phyloP scores from a whole-genome alignment of 1,140 invertebrate species.

The Sitobion miscanthi region DNA sequence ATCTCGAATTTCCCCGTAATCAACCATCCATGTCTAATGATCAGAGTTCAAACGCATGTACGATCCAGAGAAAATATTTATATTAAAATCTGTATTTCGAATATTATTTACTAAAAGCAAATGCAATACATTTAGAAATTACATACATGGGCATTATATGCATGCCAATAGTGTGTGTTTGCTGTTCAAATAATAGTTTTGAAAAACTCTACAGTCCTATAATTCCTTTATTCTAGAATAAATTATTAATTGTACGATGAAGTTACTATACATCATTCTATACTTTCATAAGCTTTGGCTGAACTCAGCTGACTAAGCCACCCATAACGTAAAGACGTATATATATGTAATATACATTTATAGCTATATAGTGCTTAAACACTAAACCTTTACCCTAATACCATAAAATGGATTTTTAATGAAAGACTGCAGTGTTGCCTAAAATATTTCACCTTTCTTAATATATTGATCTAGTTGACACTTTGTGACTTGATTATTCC shows the following conservation, averaged over 20 bases:
- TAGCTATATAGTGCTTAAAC: not conserved
- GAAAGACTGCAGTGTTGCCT: not conserved
- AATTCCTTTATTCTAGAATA: not conserved
- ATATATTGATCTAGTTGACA: not conserved
- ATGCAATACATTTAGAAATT: not conserved
- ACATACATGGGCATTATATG: too few relatives aligned
- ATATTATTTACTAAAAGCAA: not conserved
- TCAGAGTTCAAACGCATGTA: not conserved
- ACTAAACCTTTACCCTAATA: constrained; percentile 2
- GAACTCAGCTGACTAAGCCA: constrained; percentile 7
- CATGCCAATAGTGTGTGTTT: not conserved
- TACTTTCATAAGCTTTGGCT: not conserved
- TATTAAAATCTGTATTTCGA: not conserved
- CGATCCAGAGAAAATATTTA: not conserved
- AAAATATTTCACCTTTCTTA: not conserved
- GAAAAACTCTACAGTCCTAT: not conserved
- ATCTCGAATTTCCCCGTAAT: not conserved
- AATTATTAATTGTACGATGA: constrained; percentile 3
- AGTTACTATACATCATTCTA: constrained; percentile 10
- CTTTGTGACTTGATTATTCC: not conserved
- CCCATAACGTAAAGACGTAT: not conserved
- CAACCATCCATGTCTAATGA: not conserved
- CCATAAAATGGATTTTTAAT: constrained; percentile 15
- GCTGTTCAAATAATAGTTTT: not conserved
- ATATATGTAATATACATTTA: constrained; percentile 13